Evolutionary conservation across 2,113 vertebrate genomes (phyloP), one percentile per base, ranked within the genome.

Genomic region (Thoracochromis brauschi): DNA sequence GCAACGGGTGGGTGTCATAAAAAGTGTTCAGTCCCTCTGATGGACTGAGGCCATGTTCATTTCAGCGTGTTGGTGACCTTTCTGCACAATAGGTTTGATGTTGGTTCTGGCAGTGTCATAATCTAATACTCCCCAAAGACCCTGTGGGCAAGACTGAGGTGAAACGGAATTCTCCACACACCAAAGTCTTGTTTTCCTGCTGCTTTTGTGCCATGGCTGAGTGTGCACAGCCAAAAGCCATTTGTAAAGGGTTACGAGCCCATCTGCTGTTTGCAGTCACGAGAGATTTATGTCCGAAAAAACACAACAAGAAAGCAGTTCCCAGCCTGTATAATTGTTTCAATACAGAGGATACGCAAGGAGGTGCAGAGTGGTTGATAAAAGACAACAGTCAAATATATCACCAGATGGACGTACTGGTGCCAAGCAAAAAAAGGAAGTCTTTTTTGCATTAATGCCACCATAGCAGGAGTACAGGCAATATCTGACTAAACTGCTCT

Each of bases 1-100:
- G 7, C 57, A 63, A 24, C 7, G 35, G 29, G 68, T 60, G 82
- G 79, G 65, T 24, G 86, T 80, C 53, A 26, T 53, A 54, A 65
- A 12, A 81, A 35, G 24, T 55, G 24, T 87, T 83, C 40, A 11
- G 57, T 21, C 24, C 33, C 29, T 78, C 14, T 33, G 79, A 84
- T 87, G 81, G 79, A 54, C 35, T 8, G 75, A 8, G 26, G 54
- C 40, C 57, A 31, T 49, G 51, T 53, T 12, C 5, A 8, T 78
- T 78, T 87, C 68, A 49, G 81, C 47, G 21, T 78, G 75, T 33
- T 31, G 6, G 53, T 88, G 92, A 90, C 86, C 91, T 94, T 93
- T 92, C 21, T 54, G 33, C 29, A 58, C 81, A 81, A 80, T 68
- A 88, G 86, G 73, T 91, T 90, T 86, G 92, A 92, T 92, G 91